These are phyloP conservation scores for Pygoscelis adeliae DNA, from an alignment of 2,113 vertebrate species.

Conservation along the genomic window DNA sequence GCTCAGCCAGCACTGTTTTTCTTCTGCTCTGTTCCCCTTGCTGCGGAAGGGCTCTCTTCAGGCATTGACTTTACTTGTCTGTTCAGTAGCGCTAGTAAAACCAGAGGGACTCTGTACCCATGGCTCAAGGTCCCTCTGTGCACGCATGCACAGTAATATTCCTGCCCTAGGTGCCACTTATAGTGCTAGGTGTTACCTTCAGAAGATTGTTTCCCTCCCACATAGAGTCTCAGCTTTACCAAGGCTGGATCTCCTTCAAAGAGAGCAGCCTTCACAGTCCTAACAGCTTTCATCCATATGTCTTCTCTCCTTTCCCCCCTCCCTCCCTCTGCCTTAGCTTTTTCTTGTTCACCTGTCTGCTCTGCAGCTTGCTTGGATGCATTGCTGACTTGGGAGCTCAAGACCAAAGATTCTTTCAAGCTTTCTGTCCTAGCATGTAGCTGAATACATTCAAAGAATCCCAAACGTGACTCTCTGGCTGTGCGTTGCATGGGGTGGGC, in stretches of 20 bases:
- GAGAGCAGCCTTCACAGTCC: background rate
- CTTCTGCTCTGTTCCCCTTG: background rate
- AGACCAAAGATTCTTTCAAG: background rate
- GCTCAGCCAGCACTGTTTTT: background rate
- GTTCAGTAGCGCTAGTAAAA: background rate
- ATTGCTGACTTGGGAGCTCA: background rate
- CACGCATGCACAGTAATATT: background rate
- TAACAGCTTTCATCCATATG: background rate
- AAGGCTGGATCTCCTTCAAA: conserved; percentile 29
- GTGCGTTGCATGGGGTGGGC: background rate
- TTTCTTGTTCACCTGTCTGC: background rate
- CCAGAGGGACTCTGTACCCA: background rate
- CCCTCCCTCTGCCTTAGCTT: background rate
- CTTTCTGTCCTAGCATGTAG: background rate
- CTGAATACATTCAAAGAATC: background rate
- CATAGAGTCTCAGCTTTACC: background rate
- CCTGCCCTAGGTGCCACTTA: background rate
- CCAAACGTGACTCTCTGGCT: background rate
- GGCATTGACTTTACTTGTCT: background rate
- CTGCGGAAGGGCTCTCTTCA: background rate
- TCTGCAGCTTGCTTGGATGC: background rate
- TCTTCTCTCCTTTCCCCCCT: background rate
- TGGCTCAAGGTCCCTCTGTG: background rate
- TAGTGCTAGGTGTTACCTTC: background rate
- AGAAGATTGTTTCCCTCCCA: conserved; percentile 3